A percentile compares a stretch with the other conserved stretches of the same genome.
These are phyloP conservation scores for Drosophila mulleri DNA, from an alignment of 2,888 invertebrate genomes.

Conservation along the genomic window DNA sequence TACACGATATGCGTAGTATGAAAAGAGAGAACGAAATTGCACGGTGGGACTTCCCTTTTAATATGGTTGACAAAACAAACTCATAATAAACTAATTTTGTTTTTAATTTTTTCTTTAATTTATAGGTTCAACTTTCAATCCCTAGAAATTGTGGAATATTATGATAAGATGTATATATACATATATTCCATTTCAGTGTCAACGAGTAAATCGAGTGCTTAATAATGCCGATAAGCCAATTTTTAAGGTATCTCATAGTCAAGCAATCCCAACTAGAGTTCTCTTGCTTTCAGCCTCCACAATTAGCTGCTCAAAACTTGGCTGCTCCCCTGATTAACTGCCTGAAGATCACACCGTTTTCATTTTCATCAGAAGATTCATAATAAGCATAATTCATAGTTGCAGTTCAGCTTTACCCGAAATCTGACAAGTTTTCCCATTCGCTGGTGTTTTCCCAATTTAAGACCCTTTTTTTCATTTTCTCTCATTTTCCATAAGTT, in stretches of 20 bases:
- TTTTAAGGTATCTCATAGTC: neutral
- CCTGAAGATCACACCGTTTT: neutral
- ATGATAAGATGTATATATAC: too few relatives aligned
- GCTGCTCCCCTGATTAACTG: neutral
- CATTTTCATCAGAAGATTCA: neutral
- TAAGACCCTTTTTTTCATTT: constrained; percentile 14
- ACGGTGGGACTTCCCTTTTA: neutral
- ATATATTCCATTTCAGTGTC: too few relatives aligned
- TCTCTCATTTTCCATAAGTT: constrained; percentile 27
- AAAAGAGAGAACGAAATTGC: neutral
- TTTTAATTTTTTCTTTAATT: neutral
- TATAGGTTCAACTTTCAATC: neutral
- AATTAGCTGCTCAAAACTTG: neutral
- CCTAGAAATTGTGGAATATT: neutral
- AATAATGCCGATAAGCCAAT: fast-evolving
- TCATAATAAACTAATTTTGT: too few relatives aligned
- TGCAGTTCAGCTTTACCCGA: neutral
- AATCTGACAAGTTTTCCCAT: neutral
- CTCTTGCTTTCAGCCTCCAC: too few relatives aligned
- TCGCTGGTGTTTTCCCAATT: constrained; percentile 11
- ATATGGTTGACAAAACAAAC: neutral
- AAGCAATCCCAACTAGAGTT: too few relatives aligned
- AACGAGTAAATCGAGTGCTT: too few relatives aligned
- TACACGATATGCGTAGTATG: neutral
- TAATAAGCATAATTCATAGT: constrained; percentile 6